Conservation (phyloP, 2,888 invertebrate species). For the Scelioninae gen. 1 region DNA sequence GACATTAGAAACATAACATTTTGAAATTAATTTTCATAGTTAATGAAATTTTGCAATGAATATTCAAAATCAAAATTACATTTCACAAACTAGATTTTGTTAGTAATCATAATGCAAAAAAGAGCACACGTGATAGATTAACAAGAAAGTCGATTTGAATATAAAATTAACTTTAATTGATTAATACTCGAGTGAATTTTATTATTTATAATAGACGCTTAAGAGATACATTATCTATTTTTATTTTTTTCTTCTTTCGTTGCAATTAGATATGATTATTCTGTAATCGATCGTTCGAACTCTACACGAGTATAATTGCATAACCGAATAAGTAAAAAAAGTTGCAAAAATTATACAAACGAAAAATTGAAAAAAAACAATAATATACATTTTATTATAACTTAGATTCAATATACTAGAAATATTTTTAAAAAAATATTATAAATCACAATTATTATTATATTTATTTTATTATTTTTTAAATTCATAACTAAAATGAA, state of each 20-base stretch:
- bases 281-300: conserved; percentile 25
- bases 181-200: conserved; percentile 29
- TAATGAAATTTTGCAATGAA: no score
- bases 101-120: conserved; percentile 1
- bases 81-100: not conserved
- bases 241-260: conserved; percentile 10
- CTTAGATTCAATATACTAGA: no score
- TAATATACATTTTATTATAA: no score
- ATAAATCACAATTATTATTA: no score
- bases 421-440: no score
- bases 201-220: conserved; percentile 33
- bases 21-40: no score
- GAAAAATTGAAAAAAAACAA: no score
- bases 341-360: not conserved
- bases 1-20: no score
- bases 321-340: no score
- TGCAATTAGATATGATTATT: conserved; percentile 43
- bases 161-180: conserved; percentile 35
- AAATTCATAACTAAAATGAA: no score
- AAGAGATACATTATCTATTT: conserved; percentile 29
- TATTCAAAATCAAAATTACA: no score
- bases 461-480: no score
- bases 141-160: conserved; percentile 27
- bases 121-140: conserved; percentile 26
- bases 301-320: not conserved